These are phyloP conservation scores for Cirrhinus molitorella DNA, from an alignment of 2,797 vertebrate genomes.

Conservation along the genomic window DNA sequence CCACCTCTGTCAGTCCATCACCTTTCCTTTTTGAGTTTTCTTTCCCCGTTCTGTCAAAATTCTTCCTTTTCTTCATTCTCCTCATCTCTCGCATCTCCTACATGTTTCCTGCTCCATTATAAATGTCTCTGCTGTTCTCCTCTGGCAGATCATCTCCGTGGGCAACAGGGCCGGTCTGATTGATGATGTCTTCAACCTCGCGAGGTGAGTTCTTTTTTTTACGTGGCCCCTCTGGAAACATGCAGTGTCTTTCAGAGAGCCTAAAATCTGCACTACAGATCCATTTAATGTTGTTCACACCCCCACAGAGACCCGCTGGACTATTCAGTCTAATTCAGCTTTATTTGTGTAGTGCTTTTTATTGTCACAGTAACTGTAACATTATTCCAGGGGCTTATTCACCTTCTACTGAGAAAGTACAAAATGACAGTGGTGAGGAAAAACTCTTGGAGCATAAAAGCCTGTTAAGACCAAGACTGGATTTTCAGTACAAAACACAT, in stretches of 20 bases:
- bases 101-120: not conserved
- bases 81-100: not conserved
- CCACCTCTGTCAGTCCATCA: not conserved
- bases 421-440: not conserved
- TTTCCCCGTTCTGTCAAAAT: not conserved
- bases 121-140: constrained; percentile 38
- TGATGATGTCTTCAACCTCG: constrained; percentile 96
- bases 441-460: not conserved
- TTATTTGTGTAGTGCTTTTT: not conserved
- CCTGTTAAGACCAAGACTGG: not conserved
- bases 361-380: not conserved
- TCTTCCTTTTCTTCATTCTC: not conserved
- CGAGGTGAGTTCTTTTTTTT: constrained; percentile 83
- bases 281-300: not conserved
- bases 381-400: not conserved
- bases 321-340: not conserved
- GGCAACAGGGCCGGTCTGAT: constrained; percentile 96
- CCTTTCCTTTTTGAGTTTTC: not conserved
- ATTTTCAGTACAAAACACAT: not conserved
- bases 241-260: not conserved
- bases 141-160: constrained; percentile 88
- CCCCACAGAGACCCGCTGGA: not conserved
- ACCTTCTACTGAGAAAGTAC: not conserved
- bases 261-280: not conserved
- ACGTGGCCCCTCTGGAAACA: not conserved